Base-by-base conservation (phyloP, 2,888 invertebrate species). In the Emmelina monodactyla region DNA sequence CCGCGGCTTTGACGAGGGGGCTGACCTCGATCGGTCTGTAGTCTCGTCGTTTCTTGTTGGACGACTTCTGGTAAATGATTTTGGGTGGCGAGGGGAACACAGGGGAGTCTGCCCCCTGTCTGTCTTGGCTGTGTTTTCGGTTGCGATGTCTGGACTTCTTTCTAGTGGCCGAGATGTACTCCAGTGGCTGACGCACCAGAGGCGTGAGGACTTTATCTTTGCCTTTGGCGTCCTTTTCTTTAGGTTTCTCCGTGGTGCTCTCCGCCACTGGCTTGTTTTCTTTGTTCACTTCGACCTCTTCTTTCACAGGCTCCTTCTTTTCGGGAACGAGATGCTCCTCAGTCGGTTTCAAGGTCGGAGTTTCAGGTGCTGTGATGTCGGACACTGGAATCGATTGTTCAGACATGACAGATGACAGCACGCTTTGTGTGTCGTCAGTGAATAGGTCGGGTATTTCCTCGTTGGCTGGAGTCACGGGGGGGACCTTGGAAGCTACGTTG, bases 371-470 rank as follows among this genome's bases (percentile, higher is more conserved):
- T 14, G 86, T 84, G 16, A 86, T 82, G 53, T 88, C 88, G 45
- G 84, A 85, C 64, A 87, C 84, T 55, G 85, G 85, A 61, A 86
- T 82, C 36, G 88, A 88, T 52, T 85, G 82, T 67, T 86, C 87
- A 33, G 91, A 90, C 64, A 90, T 84, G 10, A 84, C 87, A 19
- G 90, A 89, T 11, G 91, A 91, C 45, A 89, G 75, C 28, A 91
- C 82, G 64, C 90, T 90, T 48, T 88, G 88, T 12, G 85, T 85
- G 50, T 88, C 88, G 52, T 91, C 91, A 33, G 87, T 87, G 41
- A 83, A 76, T 50, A 85, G 86, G 32, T 80, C 83, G 15, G 86
- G 85, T 4, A 83, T 57, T 28, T 86, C 85, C 46, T 88, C 88
- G 31, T 82, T 83, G 28, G 85, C 84, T 32, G 88, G 88, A 3